Percentiles rank a stretch among this genome's conserved stretches.
These are phyloP conservation scores for Misgurnus mizolepis DNA, from an alignment of 2,113 vertebrate species.

Conservation along the genomic window DNA sequence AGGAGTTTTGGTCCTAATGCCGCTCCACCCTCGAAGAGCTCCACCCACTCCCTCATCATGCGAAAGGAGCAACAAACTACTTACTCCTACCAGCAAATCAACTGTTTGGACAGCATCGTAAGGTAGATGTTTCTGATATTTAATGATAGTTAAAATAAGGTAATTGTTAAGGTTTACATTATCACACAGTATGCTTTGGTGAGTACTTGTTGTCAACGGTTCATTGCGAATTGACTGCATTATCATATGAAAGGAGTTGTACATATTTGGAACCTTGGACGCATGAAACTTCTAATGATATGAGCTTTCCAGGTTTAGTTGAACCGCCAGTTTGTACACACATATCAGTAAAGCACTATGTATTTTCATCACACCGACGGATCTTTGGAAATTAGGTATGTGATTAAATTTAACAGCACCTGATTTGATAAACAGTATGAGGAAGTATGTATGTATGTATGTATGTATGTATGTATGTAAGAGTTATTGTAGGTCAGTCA, in stretches of 20 bases:
- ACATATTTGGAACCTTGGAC: too few species aligned
- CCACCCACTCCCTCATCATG: slow-evolving; percentile 67
- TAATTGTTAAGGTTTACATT: too few species aligned
- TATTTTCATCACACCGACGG: background rate
- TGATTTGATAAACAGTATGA: too few species aligned
- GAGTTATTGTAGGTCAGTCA: too few species aligned
- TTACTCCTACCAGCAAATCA: slow-evolving; percentile 93
- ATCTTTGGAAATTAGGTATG: slow-evolving; percentile 2
- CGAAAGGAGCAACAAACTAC: slow-evolving; percentile 75
- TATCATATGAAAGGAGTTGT: too few species aligned
- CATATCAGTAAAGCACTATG: background rate
- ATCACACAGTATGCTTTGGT: too few species aligned
- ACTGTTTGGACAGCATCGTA: slow-evolving; percentile 90
- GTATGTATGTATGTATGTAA: background rate
- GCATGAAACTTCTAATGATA: background rate
- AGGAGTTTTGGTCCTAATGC: slow-evolving; percentile 54
- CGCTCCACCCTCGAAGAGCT: slow-evolving; percentile 54
- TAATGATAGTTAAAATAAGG: background rate
- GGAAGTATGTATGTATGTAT: too few species aligned
- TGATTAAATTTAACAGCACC: background rate
- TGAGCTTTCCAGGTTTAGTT: background rate
- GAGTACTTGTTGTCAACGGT: too few species aligned
- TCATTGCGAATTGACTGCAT: too few species aligned
- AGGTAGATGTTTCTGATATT: slow-evolving; percentile 69
- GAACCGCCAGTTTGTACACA: background rate